Base-by-base conservation (phyloP, 2,797 vertebrate genomes). In the Pangasius larnaudii region DNA sequence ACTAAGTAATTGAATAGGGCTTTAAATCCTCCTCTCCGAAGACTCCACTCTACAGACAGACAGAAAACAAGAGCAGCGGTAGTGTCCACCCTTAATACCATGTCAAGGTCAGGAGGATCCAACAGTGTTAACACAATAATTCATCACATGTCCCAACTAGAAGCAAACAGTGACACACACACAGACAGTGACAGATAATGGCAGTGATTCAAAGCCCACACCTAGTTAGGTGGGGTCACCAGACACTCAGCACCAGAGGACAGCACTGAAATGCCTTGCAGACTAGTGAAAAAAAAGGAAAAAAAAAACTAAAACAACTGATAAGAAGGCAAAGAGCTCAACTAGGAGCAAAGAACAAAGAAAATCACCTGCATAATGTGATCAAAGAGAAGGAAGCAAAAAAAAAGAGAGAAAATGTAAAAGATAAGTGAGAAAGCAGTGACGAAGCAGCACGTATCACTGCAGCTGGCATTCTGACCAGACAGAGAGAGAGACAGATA, bases 61-160 rank as follows among this genome's bases (percentile, higher is more conserved):
- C 5, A 58, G 24, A 81, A 61, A 61, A 81, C 5, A 24, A 80
- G 56, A 61, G 85, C 67, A 72, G 69, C 19, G 3, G 2, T 36
- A 53, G 51, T 49, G 27, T 80, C 65, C 65, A 77, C 30, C 51
- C 58, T 51, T 36, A 77, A 30, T 75, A 56, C 24, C 24, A 63
- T 33, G 58, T 85, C 81, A 87, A 88, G 85, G 87, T 91, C 88
- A 85, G 51, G 58, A 79, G 39, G 22, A 84, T 51, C 19, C 11
- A 63, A 24, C 77, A 13, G 36, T 0, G 1, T 14, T 56, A 58
- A 63, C 69, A 22, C 58, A 51, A 63, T 36, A 56, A 63, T 49
- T 74, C 46, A 69, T 72, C 30, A 65, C 82, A 56, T 24, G 33
- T 8, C 5, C 13, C 1, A 8, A 24, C 22, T 0, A 30, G 16